A percentile compares a stretch with the other conserved stretches of the same genome.
phyloP scores from a whole-genome alignment of 2,888 invertebrate species.

The Perdita meconis region DNA sequence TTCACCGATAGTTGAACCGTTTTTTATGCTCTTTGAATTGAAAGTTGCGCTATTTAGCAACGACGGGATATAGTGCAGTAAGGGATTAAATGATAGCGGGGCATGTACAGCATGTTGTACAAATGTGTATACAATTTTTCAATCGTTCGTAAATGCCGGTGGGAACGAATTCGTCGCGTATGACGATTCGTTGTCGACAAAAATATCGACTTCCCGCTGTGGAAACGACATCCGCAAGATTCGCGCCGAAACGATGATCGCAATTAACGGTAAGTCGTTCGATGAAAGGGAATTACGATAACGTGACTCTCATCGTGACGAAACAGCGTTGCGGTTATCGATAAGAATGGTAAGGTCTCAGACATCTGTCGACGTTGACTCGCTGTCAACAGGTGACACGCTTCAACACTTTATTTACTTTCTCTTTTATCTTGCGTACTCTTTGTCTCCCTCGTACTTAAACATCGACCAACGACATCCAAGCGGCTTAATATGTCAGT shows the following conservation, averaged over 20 bases:
- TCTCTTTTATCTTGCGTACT: slow-evolving; percentile 1
- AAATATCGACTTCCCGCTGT: slow-evolving; percentile 4
- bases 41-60: background rate
- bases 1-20: background rate
- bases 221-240: slow-evolving; percentile 1
- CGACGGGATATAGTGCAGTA: slow-evolving; percentile 34
- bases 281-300: background rate
- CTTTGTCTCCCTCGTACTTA: background rate
- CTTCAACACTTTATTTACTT: slow-evolving; percentile 5
- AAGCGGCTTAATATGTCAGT: background rate
- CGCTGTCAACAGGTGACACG: slow-evolving; percentile 1
- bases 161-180: background rate
- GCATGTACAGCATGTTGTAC: slow-evolving; percentile 60
- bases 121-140: slow-evolving; percentile 45
- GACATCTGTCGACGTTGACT: background rate
- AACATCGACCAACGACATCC: background rate
- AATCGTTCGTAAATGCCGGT: background rate
- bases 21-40: background rate
- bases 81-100: slow-evolving; percentile 52
- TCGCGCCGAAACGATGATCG: background rate
- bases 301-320: background rate
- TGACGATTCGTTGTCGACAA: background rate
- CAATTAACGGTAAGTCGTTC: slow-evolving; percentile 3
- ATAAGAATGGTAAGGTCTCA: slow-evolving; percentile 8
- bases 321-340: background rate